Evolutionary conservation across 2,113 vertebrate species (phyloP).

Genomic region (Grus americana): DNA sequence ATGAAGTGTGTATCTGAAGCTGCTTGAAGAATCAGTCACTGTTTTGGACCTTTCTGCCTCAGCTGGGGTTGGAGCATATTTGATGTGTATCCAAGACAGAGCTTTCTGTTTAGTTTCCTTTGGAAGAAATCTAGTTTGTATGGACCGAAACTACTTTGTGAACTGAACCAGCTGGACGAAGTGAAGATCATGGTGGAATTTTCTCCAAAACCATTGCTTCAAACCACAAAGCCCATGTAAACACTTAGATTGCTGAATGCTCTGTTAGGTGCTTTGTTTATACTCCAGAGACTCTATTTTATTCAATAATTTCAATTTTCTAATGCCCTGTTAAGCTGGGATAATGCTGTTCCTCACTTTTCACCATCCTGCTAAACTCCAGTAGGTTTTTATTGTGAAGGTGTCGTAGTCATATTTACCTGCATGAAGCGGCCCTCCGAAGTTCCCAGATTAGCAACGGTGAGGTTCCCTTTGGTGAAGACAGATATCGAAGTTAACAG

Average conservation of each 20-base stretch:
- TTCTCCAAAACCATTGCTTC: not conserved
- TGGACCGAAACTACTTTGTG: not conserved
- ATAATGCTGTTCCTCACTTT: not conserved
- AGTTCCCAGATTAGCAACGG: conserved; percentile 90
- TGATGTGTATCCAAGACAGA: not conserved
- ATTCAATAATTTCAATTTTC: not conserved
- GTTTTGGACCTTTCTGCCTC: not conserved
- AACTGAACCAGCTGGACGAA: not conserved
- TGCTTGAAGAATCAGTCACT: not conserved
- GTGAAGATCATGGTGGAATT: not conserved
- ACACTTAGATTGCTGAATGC: not conserved
- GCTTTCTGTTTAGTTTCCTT: not conserved
- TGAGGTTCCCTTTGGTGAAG: conserved; percentile 82
- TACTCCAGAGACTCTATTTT: not conserved
- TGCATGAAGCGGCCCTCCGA: conserved; percentile 91
- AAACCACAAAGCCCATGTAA: not conserved
- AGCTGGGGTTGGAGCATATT: not conserved
- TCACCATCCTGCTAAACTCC: not conserved
- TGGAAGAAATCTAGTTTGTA: not conserved
- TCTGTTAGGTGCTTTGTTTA: not conserved
- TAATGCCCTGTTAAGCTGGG: not conserved
- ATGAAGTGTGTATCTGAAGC: not conserved
- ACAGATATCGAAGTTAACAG: conserved; percentile 89
- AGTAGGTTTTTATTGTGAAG: not conserved
- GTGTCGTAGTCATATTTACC: conserved; percentile 68